A percentile compares a stretch with the other conserved stretches of the same genome.
phyloP scores from a whole-genome alignment of 2,797 vertebrate species.

The Melopsittacus undulatus region DNA sequence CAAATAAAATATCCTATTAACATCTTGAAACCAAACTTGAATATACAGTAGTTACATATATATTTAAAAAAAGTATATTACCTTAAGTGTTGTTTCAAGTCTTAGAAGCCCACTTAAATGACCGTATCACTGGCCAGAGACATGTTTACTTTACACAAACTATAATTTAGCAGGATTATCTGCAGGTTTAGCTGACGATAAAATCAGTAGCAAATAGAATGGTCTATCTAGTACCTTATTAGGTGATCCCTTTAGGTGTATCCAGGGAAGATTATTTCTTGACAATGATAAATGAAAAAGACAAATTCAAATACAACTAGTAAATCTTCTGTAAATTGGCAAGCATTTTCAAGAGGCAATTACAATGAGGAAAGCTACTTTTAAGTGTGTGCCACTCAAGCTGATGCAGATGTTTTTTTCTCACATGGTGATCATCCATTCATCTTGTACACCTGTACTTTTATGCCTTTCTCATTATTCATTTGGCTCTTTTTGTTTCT shows the following conservation, averaged over 20 bases:
- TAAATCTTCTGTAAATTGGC: background rate
- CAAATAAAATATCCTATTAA: background rate
- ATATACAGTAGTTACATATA: background rate
- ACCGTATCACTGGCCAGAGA: background rate
- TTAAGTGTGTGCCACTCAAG: background rate
- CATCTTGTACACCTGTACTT: background rate
- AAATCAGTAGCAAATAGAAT: conserved; percentile 25
- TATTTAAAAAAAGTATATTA: background rate
- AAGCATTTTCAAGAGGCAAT: background rate
- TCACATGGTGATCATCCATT: background rate
- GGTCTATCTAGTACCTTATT: background rate
- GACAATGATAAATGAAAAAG: background rate
- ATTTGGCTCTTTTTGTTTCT: background rate
- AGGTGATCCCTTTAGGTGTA: background rate
- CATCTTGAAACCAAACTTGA: background rate
- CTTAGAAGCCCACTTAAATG: background rate
- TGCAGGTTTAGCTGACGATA: background rate
- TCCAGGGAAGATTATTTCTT: background rate
- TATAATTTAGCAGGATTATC: background rate
- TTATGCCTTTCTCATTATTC: background rate
- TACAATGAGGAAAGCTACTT: conserved; percentile 13
- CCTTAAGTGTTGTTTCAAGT: background rate
- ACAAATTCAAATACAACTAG: background rate
- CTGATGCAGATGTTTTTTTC: background rate
- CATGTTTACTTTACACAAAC: background rate